A percentile compares a stretch with the other conserved stretches of the same genome.
phyloP scores from a whole-genome alignment of 2,113 vertebrate species.

The Bucco capensis region DNA sequence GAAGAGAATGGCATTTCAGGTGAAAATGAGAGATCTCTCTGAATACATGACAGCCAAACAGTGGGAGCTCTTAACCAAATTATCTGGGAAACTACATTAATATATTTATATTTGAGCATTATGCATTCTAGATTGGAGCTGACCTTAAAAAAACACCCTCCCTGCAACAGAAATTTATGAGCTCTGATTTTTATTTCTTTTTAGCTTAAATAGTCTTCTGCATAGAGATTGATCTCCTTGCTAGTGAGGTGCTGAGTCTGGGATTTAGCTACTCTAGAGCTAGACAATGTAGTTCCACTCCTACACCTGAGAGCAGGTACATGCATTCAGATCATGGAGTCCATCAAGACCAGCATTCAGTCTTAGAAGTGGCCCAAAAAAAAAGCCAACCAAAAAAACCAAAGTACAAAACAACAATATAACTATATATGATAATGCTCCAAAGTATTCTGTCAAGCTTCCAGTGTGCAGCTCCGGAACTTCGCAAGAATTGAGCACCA shows the following conservation, averaged over 20 bases:
- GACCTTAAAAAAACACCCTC: neutral
- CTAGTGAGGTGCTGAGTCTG: neutral
- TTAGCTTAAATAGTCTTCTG: neutral
- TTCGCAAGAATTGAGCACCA: neutral
- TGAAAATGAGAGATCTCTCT: neutral
- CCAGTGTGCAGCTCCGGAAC: neutral
- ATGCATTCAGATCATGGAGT: neutral
- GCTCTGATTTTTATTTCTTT: neutral
- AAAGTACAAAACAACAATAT: neutral
- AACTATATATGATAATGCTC: rapidly evolving
- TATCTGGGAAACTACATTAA: neutral
- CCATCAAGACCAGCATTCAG: neutral
- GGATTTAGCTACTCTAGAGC: neutral
- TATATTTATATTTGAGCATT: neutral
- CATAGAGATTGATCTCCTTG: neutral
- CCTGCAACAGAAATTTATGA: neutral
- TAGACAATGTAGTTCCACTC: neutral
- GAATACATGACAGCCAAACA: neutral
- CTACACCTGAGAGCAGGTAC: neutral
- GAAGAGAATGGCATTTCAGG: neutral
- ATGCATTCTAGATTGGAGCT: neutral
- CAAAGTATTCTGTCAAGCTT: neutral
- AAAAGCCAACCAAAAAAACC: neutral
- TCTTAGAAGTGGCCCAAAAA: neutral
- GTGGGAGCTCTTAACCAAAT: neutral